Conservation (phyloP, 1,140 invertebrate genomes). For the Matsumurasca onukii region DNA sequence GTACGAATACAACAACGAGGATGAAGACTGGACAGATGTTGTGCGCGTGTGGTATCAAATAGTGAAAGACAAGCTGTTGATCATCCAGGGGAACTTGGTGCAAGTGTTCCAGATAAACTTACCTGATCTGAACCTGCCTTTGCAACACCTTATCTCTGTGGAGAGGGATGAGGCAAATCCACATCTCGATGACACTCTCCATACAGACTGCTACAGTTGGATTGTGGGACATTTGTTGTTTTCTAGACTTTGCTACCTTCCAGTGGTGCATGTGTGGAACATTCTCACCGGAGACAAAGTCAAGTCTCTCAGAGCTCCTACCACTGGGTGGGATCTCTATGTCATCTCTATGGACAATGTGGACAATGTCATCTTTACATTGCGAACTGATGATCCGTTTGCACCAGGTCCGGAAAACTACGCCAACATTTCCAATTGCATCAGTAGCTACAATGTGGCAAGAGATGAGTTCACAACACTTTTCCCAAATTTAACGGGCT, state of each 20-base stretch:
- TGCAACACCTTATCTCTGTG: background rate
- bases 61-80: constrained; percentile 11
- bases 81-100: constrained; percentile 12
- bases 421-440: background rate
- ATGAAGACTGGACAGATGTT: constrained; percentile 18
- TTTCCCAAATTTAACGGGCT: constrained; percentile 3
- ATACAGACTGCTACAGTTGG: constrained; percentile 21
- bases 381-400: constrained; percentile 17
- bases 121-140: background rate
- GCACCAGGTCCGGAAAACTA: constrained; percentile 4
- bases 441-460: constrained; percentile 7
- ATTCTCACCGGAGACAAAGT: constrained; percentile 4
- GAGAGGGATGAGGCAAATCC: background rate
- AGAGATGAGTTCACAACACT: constrained; percentile 7
- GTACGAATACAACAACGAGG: constrained; percentile 18
- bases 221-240: constrained; percentile 15
- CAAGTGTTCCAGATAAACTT: background rate
- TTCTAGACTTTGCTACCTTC: constrained; percentile 13
- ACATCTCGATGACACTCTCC: background rate
- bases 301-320: background rate
- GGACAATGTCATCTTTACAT: background rate
- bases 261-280: constrained; percentile 11
- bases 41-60: constrained; percentile 17
- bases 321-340: constrained; percentile 4
- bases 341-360: constrained; percentile 8